Percentiles rank a stretch among this genome's conserved stretches.
phyloP scores from a whole-genome alignment of 2,113 vertebrate genomes.

The Sebastes fasciatus region DNA sequence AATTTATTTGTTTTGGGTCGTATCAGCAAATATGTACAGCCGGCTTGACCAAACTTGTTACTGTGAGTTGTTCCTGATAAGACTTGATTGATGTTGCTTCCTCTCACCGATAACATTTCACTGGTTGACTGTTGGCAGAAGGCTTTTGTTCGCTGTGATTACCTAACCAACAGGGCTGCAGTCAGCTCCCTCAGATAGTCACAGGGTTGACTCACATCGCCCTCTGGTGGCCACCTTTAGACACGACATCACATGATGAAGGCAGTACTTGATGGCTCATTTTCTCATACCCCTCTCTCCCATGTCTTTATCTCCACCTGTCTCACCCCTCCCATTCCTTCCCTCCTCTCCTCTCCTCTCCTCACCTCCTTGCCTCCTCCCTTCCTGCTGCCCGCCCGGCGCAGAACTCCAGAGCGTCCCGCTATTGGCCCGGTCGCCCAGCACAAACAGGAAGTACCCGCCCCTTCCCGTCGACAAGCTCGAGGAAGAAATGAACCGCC shows the following conservation, averaged over 20 bases:
- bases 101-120: conserved; percentile 53
- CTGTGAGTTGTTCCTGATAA: conserved; percentile 40
- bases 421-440: conserved; percentile 95
- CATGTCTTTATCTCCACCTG: conserved; percentile 57
- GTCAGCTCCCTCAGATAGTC: background rate
- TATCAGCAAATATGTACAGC: conserved; percentile 22
- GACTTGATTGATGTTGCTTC: conserved; percentile 54
- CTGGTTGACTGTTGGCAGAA: conserved; percentile 40
- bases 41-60: conserved; percentile 44
- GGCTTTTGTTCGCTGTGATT: conserved; percentile 72
- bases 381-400: conserved; percentile 40
- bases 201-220: conserved; percentile 38
- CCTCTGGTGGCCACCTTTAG: conserved; percentile 69
- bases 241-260: conserved; percentile 17
- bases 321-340: conserved; percentile 51
- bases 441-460: conserved; percentile 98
- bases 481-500: conserved; percentile 98
- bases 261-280: conserved; percentile 20
- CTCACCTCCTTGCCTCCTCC: conserved; percentile 41
- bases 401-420: conserved; percentile 97
- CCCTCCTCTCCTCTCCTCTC: conserved; percentile 27
- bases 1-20: conserved; percentile 19
- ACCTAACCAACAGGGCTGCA: conserved; percentile 65
- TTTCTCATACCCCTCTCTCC: conserved; percentile 32
- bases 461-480: conserved; percentile 96